These are phyloP conservation scores for Melanotus villosus DNA, from an alignment of 2,888 invertebrate species.

Conservation along the genomic window DNA sequence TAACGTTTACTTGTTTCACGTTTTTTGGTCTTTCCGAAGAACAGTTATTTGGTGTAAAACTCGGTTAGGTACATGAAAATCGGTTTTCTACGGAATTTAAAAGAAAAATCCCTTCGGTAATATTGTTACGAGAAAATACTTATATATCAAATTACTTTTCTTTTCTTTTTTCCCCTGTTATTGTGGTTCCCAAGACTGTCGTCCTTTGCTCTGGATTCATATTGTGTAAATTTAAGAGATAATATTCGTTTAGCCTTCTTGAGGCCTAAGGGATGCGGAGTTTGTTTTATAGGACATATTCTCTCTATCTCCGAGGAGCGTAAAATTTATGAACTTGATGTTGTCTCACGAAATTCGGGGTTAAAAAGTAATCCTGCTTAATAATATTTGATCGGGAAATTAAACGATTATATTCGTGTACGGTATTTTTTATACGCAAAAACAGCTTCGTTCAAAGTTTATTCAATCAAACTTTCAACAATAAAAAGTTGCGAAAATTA, in stretches of 20 bases:
- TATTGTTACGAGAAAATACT: too few relatives aligned
- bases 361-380: too few relatives aligned
- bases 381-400: too few relatives aligned
- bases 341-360: not conserved
- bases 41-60: not conserved
- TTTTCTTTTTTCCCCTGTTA: too few relatives aligned
- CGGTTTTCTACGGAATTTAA: not conserved
- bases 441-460: too few relatives aligned
- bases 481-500: too few relatives aligned
- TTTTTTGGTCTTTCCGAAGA: not conserved
- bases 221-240: not conserved
- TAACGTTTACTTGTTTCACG: not conserved
- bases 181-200: not conserved
- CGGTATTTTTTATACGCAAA: too few relatives aligned
- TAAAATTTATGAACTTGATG: not conserved
- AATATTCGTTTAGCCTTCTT: not conserved
- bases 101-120: not conserved
- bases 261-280: not conserved
- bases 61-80: too few relatives aligned
- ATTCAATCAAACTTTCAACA: too few relatives aligned
- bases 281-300: not conserved
- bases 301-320: not conserved
- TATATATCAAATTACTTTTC: not conserved
- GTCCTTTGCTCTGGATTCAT: not conserved
- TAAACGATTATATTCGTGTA: too few relatives aligned